phyloP scores from a whole-genome alignment of 2,797 vertebrate species.

The Centroberyx gerrardi region DNA sequence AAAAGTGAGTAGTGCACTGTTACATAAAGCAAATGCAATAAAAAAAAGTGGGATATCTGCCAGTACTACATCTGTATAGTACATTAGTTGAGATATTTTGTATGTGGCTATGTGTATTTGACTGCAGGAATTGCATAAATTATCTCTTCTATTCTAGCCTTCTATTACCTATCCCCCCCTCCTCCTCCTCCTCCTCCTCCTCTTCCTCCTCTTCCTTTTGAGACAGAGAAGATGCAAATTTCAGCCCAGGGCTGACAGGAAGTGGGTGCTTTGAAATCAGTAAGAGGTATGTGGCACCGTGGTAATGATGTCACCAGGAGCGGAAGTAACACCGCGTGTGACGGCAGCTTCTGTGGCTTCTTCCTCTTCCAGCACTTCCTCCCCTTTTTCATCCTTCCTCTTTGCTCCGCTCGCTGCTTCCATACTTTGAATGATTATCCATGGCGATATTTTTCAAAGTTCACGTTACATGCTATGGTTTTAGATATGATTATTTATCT shows the following conservation, averaged over 20 bases:
- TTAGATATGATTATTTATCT: neutral
- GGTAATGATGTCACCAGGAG: conserved; percentile 65
- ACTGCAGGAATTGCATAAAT: neutral
- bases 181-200: neutral
- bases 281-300: conserved; percentile 24
- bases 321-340: conserved; percentile 67
- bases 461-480: neutral
- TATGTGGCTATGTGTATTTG: neutral
- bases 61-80: neutral
- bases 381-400: conserved; percentile 48
- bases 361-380: conserved; percentile 68
- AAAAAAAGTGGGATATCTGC: neutral
- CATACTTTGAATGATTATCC: conserved; percentile 15
- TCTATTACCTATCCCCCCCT: conserved; percentile 4
- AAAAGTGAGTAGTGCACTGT: neutral
- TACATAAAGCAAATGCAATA: neutral
- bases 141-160: neutral
- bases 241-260: conserved; percentile 63
- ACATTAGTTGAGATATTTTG: neutral
- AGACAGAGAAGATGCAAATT: conserved; percentile 38
- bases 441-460: neutral
- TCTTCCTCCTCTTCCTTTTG: conserved; percentile 18
- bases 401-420: conserved; percentile 29
- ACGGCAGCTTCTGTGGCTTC: conserved; percentile 65
- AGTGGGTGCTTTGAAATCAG: conserved; percentile 63